Conservation (phyloP, 2,888 invertebrate species). For the Lasioglossum leucozonium region DNA sequence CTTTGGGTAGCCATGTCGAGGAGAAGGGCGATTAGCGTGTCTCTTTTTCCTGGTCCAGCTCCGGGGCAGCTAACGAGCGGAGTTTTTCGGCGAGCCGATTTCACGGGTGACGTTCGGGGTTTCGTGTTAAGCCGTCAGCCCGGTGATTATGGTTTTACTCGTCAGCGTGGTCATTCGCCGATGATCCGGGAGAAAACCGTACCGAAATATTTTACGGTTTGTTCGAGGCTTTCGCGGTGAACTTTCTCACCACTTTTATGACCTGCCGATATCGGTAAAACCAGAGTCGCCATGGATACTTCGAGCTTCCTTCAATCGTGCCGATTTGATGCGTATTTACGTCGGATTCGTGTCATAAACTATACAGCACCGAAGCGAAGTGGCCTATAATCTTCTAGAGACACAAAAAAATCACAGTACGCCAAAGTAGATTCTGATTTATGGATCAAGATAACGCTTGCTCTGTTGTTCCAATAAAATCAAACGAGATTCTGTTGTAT, state of each 20-base stretch:
- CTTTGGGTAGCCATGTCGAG: neutral
- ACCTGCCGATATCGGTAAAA: neutral
- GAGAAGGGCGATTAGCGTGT: slow-evolving; percentile 38
- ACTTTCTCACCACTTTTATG: too few species aligned
- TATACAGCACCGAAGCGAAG: neutral
- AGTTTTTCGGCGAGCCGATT: slow-evolving; percentile 51
- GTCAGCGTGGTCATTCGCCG: neutral
- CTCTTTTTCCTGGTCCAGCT: slow-evolving; percentile 27
- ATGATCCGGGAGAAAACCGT: slow-evolving; percentile 4
- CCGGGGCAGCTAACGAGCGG: slow-evolving; percentile 39
- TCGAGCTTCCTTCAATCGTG: too few species aligned
- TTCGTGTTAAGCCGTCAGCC: slow-evolving; percentile 31
- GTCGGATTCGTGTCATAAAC: neutral
- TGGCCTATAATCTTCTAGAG: neutral
- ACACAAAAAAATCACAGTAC: neutral
- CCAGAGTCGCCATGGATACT: too few species aligned
- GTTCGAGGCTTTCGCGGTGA: too few species aligned
- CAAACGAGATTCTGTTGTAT: slow-evolving; percentile 3
- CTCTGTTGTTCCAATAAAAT: slow-evolving; percentile 13
- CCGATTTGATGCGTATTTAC: neutral
- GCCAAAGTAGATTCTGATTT: slow-evolving; percentile 17
- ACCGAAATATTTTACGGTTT: neutral
- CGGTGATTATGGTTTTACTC: slow-evolving; percentile 24
- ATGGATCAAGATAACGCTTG: slow-evolving; percentile 24
- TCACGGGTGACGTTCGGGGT: slow-evolving; percentile 28